Evolutionary conservation across 2,888 invertebrate species (phyloP).

Genomic region (Cotesia congregata): DNA sequence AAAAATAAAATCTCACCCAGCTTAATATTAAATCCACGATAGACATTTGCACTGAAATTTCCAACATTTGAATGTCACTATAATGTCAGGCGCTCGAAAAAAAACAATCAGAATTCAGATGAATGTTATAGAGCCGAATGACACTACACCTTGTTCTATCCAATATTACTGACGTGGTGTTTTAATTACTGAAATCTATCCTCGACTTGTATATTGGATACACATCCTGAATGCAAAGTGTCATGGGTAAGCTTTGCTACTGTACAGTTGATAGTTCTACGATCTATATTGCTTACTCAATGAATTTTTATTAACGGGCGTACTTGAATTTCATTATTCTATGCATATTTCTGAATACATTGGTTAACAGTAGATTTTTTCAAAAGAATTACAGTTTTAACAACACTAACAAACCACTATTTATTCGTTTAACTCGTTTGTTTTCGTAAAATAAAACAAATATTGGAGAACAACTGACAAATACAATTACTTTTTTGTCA

Average conservation of each 20-base stretch:
- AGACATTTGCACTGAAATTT: not conserved
- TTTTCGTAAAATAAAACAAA: too few relatives aligned
- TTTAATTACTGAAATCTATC: slow-evolving; percentile 45
- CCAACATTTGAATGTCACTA: slow-evolving; percentile 37
- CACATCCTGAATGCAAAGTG: not conserved
- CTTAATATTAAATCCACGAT: slow-evolving; percentile 21
- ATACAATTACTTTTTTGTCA: too few relatives aligned
- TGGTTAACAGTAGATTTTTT: not conserved
- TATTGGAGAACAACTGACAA: too few relatives aligned
- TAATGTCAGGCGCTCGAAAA: not conserved
- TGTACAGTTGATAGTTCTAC: not conserved
- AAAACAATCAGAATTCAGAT: slow-evolving; percentile 7
- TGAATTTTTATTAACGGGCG: not conserved
- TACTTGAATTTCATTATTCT: not conserved
- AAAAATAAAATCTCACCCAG: not conserved
- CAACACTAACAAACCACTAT: too few relatives aligned
- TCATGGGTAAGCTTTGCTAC: not conserved
- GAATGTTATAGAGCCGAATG: slow-evolving; percentile 37
- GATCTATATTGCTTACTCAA: not conserved
- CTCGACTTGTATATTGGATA: slow-evolving; percentile 11
- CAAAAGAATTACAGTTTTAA: not conserved
- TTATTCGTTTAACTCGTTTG: too few relatives aligned
- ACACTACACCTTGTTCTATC: slow-evolving; percentile 43
- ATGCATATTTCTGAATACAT: not conserved
- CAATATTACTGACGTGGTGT: slow-evolving; percentile 42